A percentile compares a stretch with the other conserved stretches of the same genome.
phyloP scores from a whole-genome alignment of 2,888 invertebrate species.

The Leucania comma region DNA sequence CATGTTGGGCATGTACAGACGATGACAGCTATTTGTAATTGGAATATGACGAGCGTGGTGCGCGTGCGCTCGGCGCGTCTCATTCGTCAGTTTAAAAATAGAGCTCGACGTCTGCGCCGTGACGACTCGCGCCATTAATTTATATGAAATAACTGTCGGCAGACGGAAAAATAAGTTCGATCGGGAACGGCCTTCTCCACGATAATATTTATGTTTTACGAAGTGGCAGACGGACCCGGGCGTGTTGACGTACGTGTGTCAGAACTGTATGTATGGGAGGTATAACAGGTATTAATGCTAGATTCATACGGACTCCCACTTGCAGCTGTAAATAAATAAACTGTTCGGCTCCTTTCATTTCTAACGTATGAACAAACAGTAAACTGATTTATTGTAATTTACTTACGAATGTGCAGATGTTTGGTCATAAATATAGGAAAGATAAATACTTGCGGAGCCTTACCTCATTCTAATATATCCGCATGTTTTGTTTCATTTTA shows the following conservation, averaged over 20 bases:
- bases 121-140: conserved; percentile 91
- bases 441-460: conserved; percentile 54
- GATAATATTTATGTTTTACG: conserved; percentile 90
- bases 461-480: conserved; percentile 38
- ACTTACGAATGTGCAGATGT: conserved; percentile 66
- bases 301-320: conserved; percentile 72
- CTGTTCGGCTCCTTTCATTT: conserved; percentile 73
- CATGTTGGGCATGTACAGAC: conserved; percentile 81
- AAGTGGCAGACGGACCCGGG: conserved; percentile 81
- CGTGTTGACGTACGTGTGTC: conserved; percentile 84
- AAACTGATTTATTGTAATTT: conserved; percentile 67
- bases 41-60: conserved; percentile 90
- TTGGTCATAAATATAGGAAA: conserved; percentile 63
- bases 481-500: conserved; percentile 40
- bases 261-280: conserved; percentile 75
- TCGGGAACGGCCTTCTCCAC: conserved; percentile 87
- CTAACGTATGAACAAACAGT: conserved; percentile 68
- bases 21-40: conserved; percentile 90
- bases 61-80: conserved; percentile 89
- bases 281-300: conserved; percentile 74
- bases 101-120: conserved; percentile 89
- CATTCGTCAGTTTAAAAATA: conserved; percentile 91
- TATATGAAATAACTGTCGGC: conserved; percentile 91
- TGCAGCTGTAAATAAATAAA: conserved; percentile 73
- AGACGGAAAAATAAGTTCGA: conserved; percentile 90